Evolutionary conservation across 2,888 invertebrate genomes (phyloP).

Genomic region (Drosophila vallismaia): DNA sequence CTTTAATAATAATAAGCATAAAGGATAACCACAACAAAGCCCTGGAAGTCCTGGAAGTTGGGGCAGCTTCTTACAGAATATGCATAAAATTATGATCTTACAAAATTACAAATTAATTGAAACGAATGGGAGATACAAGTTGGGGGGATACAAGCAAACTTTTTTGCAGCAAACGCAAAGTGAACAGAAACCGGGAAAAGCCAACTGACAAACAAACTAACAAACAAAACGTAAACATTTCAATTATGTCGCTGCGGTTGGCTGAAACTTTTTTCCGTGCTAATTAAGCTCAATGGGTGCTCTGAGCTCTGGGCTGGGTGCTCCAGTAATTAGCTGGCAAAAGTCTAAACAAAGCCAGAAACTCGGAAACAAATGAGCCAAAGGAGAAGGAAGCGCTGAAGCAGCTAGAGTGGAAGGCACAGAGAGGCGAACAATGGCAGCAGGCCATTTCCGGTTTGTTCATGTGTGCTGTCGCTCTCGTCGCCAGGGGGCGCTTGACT

Average conservation of each 20-base stretch:
- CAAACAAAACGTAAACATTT: constrained; percentile 66
- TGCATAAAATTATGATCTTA: constrained; percentile 54
- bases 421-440: constrained; percentile 50
- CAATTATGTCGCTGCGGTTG: constrained; percentile 62
- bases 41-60: constrained; percentile 24
- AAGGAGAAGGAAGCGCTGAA: constrained; percentile 11
- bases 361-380: constrained; percentile 65
- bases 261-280: constrained; percentile 52
- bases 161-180: constrained; percentile 34
- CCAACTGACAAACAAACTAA: constrained; percentile 17
- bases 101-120: constrained; percentile 68
- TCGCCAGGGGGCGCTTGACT: constrained; percentile 46
- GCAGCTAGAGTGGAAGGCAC: constrained; percentile 2
- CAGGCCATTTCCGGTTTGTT: constrained; percentile 64
- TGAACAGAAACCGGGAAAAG: constrained; percentile 5
- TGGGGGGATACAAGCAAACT: constrained; percentile 16
- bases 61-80: constrained; percentile 26
- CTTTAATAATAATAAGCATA: constrained; percentile 63
- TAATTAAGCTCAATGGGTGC: constrained; percentile 62
- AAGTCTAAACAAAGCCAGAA: constrained; percentile 57
- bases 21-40: constrained; percentile 49
- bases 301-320: constrained; percentile 20
- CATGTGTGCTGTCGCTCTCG: constrained; percentile 38
- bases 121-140: constrained; percentile 48
- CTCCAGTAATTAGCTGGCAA: constrained; percentile 61